These are phyloP conservation scores for Ptychoptera contaminata DNA, from an alignment of 2,888 invertebrate species.

Conservation along the genomic window DNA sequence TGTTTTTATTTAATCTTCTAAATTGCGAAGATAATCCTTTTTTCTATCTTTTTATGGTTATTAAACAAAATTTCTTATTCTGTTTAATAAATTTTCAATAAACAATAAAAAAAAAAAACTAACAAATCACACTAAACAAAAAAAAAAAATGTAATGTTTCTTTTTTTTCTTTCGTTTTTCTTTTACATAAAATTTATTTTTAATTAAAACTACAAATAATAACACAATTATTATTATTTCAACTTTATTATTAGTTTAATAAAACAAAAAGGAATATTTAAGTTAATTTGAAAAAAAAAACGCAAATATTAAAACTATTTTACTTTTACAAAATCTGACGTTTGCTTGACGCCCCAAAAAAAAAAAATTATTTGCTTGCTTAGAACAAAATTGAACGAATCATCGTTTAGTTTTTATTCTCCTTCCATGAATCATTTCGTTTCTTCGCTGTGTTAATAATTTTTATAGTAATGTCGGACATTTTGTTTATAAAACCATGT, in stretches of 20 bases:
- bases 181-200: too few relatives aligned
- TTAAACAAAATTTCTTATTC: not conserved
- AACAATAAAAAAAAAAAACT: too few relatives aligned
- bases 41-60: not conserved
- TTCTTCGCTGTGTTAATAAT: too few relatives aligned
- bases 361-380: not conserved
- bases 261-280: not conserved
- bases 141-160: too few relatives aligned
- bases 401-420: too few relatives aligned
- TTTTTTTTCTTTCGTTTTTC: too few relatives aligned
- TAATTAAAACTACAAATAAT: not conserved
- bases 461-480: too few relatives aligned
- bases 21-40: not conserved
- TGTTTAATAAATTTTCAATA: not conserved
- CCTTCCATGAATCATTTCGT: too few relatives aligned
- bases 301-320: not conserved
- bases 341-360: slow-evolving; percentile 4
- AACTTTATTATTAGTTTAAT: not conserved
- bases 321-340: not conserved
- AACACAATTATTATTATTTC: not conserved
- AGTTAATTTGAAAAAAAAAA: not conserved
- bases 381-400: too few relatives aligned
- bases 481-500: too few relatives aligned
- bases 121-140: too few relatives aligned
- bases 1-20: not conserved